These are phyloP conservation scores for Dione vanillae DNA, from an alignment of 2,888 invertebrate species.

Conservation along the genomic window DNA sequence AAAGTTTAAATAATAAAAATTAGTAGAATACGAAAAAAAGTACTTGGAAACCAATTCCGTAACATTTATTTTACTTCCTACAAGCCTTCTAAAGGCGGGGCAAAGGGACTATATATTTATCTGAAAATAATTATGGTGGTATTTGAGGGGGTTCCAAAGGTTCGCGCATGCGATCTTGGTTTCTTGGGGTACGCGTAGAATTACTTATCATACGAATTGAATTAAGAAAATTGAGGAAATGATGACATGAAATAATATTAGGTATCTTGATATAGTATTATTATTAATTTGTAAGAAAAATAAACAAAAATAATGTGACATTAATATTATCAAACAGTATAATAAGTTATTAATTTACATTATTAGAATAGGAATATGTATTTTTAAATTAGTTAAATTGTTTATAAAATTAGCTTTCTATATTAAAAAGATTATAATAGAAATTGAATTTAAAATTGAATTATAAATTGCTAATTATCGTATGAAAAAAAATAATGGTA, in stretches of 20 bases:
- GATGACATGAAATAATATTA: not conserved
- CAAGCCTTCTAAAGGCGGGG: slow-evolving; percentile 3
- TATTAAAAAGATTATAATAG: too few species aligned
- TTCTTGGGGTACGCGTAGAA: slow-evolving; percentile 34
- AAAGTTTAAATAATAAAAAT: not conserved
- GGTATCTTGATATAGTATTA: not conserved
- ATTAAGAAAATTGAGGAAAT: slow-evolving; percentile 11
- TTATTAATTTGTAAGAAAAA: not conserved
- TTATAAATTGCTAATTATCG: not conserved
- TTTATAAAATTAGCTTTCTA: not conserved
- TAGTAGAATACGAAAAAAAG: not conserved
- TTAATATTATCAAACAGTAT: not conserved
- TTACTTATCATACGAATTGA: slow-evolving; percentile 18
- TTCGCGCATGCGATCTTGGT: slow-evolving; percentile 48
- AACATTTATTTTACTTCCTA: slow-evolving; percentile 15
- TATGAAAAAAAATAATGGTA: not conserved
- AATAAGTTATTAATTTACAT: not conserved
- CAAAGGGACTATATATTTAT: slow-evolving; percentile 40
- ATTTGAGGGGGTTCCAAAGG: slow-evolving; percentile 44
- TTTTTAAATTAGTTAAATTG: not conserved
- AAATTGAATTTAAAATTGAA: too few species aligned
- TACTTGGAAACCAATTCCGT: not conserved
- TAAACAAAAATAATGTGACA: not conserved
- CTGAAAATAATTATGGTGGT: slow-evolving; percentile 46
- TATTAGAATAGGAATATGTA: not conserved